These are phyloP conservation scores for Leucophenga varia DNA, from an alignment of 1,140 invertebrate genomes.

Conservation along the genomic window DNA sequence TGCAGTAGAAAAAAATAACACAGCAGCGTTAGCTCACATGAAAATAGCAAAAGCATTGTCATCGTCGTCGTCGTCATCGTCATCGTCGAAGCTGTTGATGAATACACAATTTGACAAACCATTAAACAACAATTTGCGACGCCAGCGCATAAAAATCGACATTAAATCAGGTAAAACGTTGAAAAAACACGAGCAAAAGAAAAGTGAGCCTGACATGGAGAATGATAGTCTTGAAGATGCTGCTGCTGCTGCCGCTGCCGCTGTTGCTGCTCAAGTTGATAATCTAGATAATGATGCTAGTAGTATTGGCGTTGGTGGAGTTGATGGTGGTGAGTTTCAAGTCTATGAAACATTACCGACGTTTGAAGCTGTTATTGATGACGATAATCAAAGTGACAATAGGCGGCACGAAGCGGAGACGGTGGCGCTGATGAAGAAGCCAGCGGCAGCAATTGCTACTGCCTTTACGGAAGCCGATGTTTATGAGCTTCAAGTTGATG, in stretches of 20 bases:
- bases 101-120: conserved; percentile 49
- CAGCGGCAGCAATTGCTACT: too few relatives aligned
- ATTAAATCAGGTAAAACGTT: conserved; percentile 37
- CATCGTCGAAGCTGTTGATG: conserved; percentile 5
- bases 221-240: too few relatives aligned
- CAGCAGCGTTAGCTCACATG: conserved; percentile 1
- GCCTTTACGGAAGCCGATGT: background rate
- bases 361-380: conserved; percentile 43
- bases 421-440: conserved; percentile 13
- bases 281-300: background rate
- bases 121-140: conserved; percentile 50
- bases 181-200: conserved; percentile 17
- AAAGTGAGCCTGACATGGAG: conserved; percentile 6
- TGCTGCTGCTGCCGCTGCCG: too few relatives aligned
- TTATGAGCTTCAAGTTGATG: background rate
- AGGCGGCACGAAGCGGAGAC: conserved; percentile 17
- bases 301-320: background rate
- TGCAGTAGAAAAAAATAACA: conserved; percentile 3
- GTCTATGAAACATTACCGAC: background rate
- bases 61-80: conserved; percentile 1
- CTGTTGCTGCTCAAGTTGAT: conserved; percentile 17
- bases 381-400: conserved; percentile 52
- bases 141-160: conserved; percentile 1
- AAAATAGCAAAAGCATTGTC: background rate
- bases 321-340: background rate